Evolutionary conservation across 2,113 vertebrate species (phyloP).

Genomic region (Dascyllus trimaculatus): DNA sequence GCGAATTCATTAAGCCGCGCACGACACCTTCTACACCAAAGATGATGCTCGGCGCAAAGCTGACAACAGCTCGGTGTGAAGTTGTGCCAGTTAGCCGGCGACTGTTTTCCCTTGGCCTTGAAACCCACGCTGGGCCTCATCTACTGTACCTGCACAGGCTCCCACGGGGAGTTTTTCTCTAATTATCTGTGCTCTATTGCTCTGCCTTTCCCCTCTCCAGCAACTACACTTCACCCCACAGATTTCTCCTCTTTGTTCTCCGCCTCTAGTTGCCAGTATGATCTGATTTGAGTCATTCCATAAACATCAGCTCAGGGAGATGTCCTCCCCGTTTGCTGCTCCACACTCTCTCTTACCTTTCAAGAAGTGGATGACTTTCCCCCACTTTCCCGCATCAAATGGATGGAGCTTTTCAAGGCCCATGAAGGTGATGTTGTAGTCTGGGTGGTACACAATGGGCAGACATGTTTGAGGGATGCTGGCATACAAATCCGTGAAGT

Average conservation of each 20-base stretch:
- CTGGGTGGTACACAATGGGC: slow-evolving; percentile 94
- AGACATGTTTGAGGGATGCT: slow-evolving; percentile 83
- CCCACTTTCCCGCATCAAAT: slow-evolving; percentile 97
- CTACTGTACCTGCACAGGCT: slow-evolving; percentile 41
- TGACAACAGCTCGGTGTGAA: slow-evolving; percentile 42
- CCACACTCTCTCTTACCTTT: slow-evolving; percentile 87
- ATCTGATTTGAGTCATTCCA: background rate
- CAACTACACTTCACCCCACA: slow-evolving; percentile 25
- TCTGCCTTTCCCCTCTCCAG: slow-evolving; percentile 34
- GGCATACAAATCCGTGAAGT: slow-evolving; percentile 87
- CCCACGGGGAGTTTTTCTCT: slow-evolving; percentile 49
- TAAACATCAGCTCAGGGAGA: background rate
- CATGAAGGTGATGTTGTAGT: slow-evolving; percentile 98
- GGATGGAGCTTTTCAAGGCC: slow-evolving; percentile 97
- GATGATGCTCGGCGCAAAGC: background rate
- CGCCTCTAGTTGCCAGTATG: background rate
- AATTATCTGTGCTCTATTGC: slow-evolving; percentile 65
- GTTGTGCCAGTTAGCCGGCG: slow-evolving; percentile 31
- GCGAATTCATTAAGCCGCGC: slow-evolving; percentile 41
- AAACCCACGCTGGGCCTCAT: slow-evolving; percentile 39
- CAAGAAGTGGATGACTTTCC: slow-evolving; percentile 93
- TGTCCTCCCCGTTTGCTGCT: slow-evolving; percentile 13
- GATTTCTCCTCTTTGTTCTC: slow-evolving; percentile 34
- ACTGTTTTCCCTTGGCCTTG: slow-evolving; percentile 55
- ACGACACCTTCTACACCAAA: slow-evolving; percentile 14